Evolutionary conservation across 2,113 vertebrate genomes (phyloP).

Genomic region (Oceanites oceanicus): DNA sequence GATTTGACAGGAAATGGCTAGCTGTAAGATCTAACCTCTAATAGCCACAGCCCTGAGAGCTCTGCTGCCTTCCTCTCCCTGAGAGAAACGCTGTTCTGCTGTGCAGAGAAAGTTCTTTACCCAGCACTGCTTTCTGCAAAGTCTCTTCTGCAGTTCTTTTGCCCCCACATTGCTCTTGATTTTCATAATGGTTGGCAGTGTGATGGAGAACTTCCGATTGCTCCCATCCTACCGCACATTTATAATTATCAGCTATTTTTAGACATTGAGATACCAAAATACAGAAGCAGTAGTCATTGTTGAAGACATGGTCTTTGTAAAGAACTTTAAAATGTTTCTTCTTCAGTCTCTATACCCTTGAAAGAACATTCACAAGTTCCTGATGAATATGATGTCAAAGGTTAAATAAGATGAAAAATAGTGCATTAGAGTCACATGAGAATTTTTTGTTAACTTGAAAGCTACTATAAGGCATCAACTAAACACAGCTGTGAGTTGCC

Average conservation of each 20-base stretch:
- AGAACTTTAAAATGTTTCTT: conserved; percentile 41
- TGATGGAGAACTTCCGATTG: neutral
- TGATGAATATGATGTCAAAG: conserved; percentile 66
- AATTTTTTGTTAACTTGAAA: conserved; percentile 67
- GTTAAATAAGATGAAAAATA: conserved; percentile 62
- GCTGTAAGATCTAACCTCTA: neutral
- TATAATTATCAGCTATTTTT: conserved; percentile 51
- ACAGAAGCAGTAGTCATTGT: neutral
- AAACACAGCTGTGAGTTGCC: conserved; percentile 49
- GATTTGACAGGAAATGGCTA: neutral
- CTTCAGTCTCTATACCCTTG: conserved; percentile 45
- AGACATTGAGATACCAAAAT: neutral
- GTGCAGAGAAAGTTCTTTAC: neutral
- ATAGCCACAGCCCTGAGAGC: neutral
- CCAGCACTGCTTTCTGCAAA: neutral
- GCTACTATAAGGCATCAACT: conserved; percentile 13
- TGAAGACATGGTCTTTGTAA: neutral
- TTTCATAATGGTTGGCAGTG: neutral
- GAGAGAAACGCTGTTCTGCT: neutral
- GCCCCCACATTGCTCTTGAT: neutral
- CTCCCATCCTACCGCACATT: neutral
- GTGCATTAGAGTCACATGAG: conserved; percentile 45
- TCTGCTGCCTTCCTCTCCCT: neutral
- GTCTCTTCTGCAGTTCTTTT: neutral
- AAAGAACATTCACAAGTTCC: conserved; percentile 55